Conservation (phyloP, 2,113 vertebrate species). For the Cairina moschata region DNA sequence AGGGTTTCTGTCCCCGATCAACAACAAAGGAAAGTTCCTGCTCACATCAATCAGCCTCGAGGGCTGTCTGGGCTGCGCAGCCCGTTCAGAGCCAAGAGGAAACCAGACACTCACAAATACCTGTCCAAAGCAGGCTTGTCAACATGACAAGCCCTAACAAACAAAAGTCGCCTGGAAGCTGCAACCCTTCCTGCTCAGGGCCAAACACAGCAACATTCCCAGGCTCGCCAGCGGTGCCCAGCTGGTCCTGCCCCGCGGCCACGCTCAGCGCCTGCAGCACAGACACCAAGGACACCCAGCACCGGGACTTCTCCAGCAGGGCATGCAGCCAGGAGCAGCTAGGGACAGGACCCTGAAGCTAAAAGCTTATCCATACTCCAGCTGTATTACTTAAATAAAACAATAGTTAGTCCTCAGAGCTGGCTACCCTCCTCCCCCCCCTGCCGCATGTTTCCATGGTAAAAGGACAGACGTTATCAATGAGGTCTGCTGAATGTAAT, state of each 20-base stretch:
- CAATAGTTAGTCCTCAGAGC: neutral
- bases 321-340: fast-evolving
- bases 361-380: neutral
- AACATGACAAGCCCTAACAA: neutral
- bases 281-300: neutral
- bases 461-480: neutral
- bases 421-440: too few relatives aligned
- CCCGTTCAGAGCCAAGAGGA: neutral
- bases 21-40: neutral
- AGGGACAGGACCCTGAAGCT: fast-evolving
- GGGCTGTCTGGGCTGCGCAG: neutral
- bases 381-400: neutral
- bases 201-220: neutral
- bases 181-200: neutral
- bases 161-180: neutral
- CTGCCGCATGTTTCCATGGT: neutral
- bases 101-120: neutral
- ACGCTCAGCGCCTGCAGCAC: too few relatives aligned
- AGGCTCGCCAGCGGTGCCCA: neutral
- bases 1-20: neutral
- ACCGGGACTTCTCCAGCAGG: neutral
- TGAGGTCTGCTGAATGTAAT: neutral
- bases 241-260: too few relatives aligned
- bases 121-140: neutral
- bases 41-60: fast-evolving